A percentile compares a stretch with the other conserved stretches of the same genome.
Evolutionary conservation across 1,140 invertebrate species (phyloP).

Genomic region (Drosophila chauvacae): DNA sequence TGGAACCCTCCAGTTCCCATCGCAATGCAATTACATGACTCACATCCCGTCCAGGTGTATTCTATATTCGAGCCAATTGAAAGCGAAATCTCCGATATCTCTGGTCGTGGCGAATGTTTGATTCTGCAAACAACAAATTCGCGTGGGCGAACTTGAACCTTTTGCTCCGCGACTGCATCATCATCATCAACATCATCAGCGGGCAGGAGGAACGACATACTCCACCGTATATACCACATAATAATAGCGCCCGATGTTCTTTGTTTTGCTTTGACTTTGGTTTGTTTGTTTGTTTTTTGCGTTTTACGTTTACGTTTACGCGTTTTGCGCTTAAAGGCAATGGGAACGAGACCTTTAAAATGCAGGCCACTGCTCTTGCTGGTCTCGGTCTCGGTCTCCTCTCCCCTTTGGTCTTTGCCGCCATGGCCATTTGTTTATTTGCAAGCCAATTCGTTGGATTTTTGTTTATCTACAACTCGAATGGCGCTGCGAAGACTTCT

Average conservation of each 20-base stretch:
- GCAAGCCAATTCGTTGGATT: constrained; percentile 57
- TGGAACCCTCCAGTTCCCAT: neutral
- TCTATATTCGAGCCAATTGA: neutral
- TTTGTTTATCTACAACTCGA: constrained; percentile 60
- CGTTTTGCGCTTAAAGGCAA: constrained; percentile 22
- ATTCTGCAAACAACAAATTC: neutral
- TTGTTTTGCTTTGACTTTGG: constrained; percentile 26
- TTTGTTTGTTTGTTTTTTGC: constrained; percentile 8
- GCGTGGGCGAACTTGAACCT: constrained; percentile 64
- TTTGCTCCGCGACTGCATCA: constrained; percentile 25
- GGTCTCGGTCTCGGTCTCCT: constrained; percentile 7
- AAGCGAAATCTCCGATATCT: constrained; percentile 14
- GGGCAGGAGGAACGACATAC: neutral
- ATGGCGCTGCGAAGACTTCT: constrained; percentile 19
- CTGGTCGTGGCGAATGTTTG: constrained; percentile 15
- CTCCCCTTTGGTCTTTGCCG: constrained; percentile 15
- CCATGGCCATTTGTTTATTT: constrained; percentile 65
- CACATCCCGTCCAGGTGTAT: constrained; percentile 2
- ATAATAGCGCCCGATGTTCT: constrained; percentile 12
- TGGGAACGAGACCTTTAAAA: constrained; percentile 48
- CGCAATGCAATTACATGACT: neutral
- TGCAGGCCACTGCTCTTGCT: constrained; percentile 44
- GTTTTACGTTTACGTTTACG: neutral
- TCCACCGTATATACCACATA: constrained; percentile 3
- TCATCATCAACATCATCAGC: neutral